These are phyloP conservation scores for Falcunculus frontatus DNA, from an alignment of 2,113 vertebrate species.

Conservation along the genomic window DNA sequence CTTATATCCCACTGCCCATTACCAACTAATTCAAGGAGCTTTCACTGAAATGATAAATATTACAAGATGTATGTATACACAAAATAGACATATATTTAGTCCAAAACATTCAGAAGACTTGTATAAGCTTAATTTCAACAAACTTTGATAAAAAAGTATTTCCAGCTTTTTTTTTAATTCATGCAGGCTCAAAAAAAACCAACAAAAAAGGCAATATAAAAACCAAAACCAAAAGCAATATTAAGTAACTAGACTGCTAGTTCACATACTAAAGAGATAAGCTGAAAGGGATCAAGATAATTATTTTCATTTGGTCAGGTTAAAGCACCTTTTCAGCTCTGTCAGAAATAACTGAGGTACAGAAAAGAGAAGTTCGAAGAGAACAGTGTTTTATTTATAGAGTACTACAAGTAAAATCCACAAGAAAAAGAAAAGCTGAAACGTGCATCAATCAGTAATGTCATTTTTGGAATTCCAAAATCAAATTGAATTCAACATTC, in stretches of 20 bases:
- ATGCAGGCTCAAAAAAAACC: background rate
- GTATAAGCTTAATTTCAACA: background rate
- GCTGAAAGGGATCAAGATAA: background rate
- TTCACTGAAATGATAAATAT: background rate
- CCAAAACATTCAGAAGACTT: background rate
- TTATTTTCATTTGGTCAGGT: background rate
- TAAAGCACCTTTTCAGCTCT: background rate
- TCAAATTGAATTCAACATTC: background rate
- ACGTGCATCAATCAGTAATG: background rate
- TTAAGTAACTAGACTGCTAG: background rate
- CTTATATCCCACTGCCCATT: background rate
- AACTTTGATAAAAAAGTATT: background rate
- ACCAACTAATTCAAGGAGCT: background rate
- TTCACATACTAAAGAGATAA: background rate
- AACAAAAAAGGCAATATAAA: background rate
- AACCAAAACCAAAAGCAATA: background rate
- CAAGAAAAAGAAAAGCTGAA: background rate
- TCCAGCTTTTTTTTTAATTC: background rate
- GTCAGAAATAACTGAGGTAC: background rate
- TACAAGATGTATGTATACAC: background rate
- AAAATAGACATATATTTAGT: background rate
- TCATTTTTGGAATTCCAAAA: background rate
- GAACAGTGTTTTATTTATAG: background rate
- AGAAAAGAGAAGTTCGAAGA: background rate
- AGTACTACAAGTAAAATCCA: background rate